Evolutionary conservation across 2,888 invertebrate genomes (phyloP).

Genomic region (Ryuthela nishihirai): DNA sequence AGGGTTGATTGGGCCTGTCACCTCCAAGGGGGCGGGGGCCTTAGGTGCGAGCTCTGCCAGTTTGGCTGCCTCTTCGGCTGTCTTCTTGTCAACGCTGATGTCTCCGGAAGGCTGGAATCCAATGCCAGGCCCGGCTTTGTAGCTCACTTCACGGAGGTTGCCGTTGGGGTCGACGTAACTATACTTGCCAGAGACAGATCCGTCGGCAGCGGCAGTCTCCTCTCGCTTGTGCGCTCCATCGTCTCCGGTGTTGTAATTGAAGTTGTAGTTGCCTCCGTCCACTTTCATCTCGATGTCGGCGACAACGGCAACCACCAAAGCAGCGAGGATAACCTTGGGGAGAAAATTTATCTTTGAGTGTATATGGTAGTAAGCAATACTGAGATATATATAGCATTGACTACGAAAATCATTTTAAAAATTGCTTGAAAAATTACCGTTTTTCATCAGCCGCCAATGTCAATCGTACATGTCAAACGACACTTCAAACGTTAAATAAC

Average conservation of each 20-base stretch:
- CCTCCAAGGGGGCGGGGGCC: constrained; percentile 15
- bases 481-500: too few species aligned
- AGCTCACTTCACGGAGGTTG: constrained; percentile 22
- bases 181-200: constrained; percentile 27
- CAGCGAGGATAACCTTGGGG: too few species aligned
- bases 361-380: too few species aligned
- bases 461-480: too few species aligned
- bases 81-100: constrained; percentile 39
- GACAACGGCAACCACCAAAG: constrained; percentile 10
- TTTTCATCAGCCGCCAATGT: too few species aligned
- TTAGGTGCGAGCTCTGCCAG: constrained; percentile 36
- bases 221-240: constrained; percentile 21
- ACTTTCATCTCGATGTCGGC: constrained; percentile 20
- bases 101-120: constrained; percentile 40
- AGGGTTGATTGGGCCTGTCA: constrained; percentile 14
- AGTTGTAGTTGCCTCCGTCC: constrained; percentile 32
- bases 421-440: too few species aligned
- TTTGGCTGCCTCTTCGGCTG: constrained; percentile 34
- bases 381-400: too few species aligned
- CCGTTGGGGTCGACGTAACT: constrained; percentile 37
- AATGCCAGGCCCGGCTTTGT: constrained; percentile 26
- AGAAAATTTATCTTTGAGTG: too few species aligned
- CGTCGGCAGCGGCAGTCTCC: constrained; percentile 15
- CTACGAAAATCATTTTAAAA: too few species aligned
- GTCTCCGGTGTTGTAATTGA: constrained; percentile 22